These are phyloP conservation scores for Pelmatolapia mariae DNA, from an alignment of 2,113 vertebrate genomes.

Conservation along the genomic window DNA sequence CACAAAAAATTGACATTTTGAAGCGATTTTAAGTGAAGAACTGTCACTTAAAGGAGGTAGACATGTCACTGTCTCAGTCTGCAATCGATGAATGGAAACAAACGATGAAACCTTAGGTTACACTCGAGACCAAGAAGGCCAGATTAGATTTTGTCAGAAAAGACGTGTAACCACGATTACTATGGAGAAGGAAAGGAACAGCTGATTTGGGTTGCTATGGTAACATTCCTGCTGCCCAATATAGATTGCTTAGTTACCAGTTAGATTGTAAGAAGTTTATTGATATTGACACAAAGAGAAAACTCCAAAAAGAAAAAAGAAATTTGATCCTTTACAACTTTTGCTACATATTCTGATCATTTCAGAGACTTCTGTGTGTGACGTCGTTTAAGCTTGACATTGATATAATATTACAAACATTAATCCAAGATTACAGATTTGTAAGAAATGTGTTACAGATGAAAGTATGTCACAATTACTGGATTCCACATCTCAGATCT, in stretches of 20 bases:
- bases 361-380: background rate
- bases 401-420: background rate
- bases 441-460: background rate
- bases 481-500: background rate
- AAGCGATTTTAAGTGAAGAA: background rate
- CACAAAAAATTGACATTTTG: background rate
- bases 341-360: background rate
- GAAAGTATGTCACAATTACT: background rate
- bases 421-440: background rate
- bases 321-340: background rate
- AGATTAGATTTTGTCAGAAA: background rate
- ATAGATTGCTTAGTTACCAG: rapidly evolving
- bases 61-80: rapidly evolving
- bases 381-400: background rate
- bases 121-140: background rate
- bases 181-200: background rate
- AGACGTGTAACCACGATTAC: background rate
- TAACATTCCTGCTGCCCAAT: background rate
- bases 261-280: background rate
- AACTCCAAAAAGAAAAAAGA: background rate
- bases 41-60: rapidly evolving
- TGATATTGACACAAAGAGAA: background rate
- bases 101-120: rapidly evolving
- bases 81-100: background rate
- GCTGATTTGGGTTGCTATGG: background rate